A percentile compares a stretch with the other conserved stretches of the same genome.
These are phyloP conservation scores for Bactericera cockerelli DNA, from an alignment of 1,140 invertebrate genomes.

Conservation along the genomic window DNA sequence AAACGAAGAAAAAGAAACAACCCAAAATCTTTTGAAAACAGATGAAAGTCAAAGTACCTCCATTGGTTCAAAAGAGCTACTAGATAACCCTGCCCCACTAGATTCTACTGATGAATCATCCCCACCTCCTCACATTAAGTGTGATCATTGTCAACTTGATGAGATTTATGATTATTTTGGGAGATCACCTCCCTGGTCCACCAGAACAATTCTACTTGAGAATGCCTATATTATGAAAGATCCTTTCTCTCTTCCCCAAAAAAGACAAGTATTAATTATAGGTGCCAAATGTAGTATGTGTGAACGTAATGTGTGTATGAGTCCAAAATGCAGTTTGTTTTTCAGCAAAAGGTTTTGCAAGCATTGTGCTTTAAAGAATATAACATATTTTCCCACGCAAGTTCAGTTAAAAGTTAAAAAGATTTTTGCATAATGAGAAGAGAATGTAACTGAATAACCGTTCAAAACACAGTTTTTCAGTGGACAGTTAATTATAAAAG, in stretches of 20 bases:
- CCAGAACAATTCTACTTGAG: conserved; percentile 41
- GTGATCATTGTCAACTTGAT: conserved; percentile 41
- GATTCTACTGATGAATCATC: conserved; percentile 27
- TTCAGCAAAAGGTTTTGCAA: conserved; percentile 56
- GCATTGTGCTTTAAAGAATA: conserved; percentile 41
- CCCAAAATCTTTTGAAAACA: background rate
- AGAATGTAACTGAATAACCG: too few species aligned
- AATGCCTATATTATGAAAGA: conserved; percentile 66
- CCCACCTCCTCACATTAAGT: conserved; percentile 33
- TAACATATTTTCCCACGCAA: conserved; percentile 46
- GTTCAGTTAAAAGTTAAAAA: conserved; percentile 34
- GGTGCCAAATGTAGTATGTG: conserved; percentile 59
- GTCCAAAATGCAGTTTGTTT: conserved; percentile 58
- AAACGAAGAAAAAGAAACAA: too few species aligned
- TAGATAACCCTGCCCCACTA: conserved; percentile 14
- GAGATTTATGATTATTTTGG: conserved; percentile 61
- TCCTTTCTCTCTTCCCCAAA: conserved; percentile 50
- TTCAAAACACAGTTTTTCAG: too few species aligned
- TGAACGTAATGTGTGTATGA: conserved; percentile 48
- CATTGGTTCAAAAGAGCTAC: conserved; percentile 6
- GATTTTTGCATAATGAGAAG: conserved; percentile 13
- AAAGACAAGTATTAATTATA: conserved; percentile 34
- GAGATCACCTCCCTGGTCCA: conserved; percentile 46
- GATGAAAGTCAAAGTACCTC: background rate
- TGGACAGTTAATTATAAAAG: too few species aligned